These are phyloP conservation scores for Auanema freiburgensis DNA, from an alignment of 2,888 invertebrate species.

Conservation along the genomic window DNA sequence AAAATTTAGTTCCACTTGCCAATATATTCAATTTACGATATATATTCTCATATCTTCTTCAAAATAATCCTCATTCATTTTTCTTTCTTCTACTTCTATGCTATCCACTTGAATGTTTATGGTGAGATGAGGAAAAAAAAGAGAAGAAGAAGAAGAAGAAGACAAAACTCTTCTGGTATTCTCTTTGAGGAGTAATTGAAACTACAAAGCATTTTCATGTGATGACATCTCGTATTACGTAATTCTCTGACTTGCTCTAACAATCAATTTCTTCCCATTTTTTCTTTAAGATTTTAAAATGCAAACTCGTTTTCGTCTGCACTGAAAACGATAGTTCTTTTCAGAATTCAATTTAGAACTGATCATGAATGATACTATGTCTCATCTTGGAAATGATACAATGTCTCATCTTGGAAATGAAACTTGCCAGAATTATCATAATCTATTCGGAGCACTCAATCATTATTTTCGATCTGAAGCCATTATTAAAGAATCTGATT, in stretches of 20 bases:
- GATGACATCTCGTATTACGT: too few species aligned
- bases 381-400: slow-evolving; percentile 25
- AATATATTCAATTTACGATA: slow-evolving; percentile 3
- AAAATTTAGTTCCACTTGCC: slow-evolving; percentile 8
- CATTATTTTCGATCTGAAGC: slow-evolving; percentile 58
- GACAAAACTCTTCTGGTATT: not conserved
- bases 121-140: too few species aligned
- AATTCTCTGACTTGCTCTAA: too few species aligned
- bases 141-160: too few species aligned
- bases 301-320: too few species aligned
- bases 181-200: not conserved
- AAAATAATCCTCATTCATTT: slow-evolving; percentile 2
- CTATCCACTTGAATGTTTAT: not conserved
- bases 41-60: not conserved
- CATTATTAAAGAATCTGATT: slow-evolving; percentile 55
- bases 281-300: too few species aligned
- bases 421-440: slow-evolving; percentile 29
- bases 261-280: not conserved
- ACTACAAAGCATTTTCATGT: too few species aligned
- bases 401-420: slow-evolving; percentile 20
- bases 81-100: slow-evolving; percentile 4
- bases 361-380: too few species aligned
- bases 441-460: slow-evolving; percentile 52
- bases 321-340: not conserved
- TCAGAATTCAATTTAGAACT: not conserved